These are phyloP conservation scores for Alca torda DNA, from an alignment of 2,797 vertebrate genomes.

Conservation along the genomic window DNA sequence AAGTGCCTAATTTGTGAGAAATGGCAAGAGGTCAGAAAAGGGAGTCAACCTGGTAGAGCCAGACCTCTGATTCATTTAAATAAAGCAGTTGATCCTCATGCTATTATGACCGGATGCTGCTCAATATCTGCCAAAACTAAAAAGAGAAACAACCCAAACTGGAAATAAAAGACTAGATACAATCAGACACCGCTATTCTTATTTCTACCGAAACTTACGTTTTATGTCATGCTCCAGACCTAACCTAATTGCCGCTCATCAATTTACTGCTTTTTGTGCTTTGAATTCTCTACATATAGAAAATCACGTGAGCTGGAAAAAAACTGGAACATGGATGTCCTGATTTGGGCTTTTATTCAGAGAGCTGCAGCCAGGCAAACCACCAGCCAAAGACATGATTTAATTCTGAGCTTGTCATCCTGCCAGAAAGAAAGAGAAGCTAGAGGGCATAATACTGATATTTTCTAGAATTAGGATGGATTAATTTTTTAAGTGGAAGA, in stretches of 20 bases:
- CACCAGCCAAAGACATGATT: background rate
- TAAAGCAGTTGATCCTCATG: background rate
- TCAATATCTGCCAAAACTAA: background rate
- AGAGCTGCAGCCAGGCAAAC: background rate
- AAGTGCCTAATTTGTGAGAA: background rate
- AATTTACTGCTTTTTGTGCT: background rate
- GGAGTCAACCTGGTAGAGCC: background rate
- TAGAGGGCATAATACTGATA: constrained; percentile 29
- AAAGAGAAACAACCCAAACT: background rate
- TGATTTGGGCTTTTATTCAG: background rate
- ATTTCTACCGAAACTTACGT: background rate
- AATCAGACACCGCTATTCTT: background rate
- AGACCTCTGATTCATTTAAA: background rate
- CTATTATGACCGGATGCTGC: background rate
- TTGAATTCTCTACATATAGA: background rate
- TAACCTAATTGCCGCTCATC: background rate
- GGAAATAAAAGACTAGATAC: background rate
- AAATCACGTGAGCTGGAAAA: background rate
- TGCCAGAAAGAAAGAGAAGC: background rate
- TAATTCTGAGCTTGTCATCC: background rate
- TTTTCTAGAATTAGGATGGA: constrained; percentile 66
- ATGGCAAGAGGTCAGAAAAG: background rate
- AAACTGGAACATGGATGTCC: background rate
- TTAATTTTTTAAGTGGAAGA: constrained; percentile 59
- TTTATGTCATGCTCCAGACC: background rate